These are phyloP conservation scores for Drosophila tani DNA, from an alignment of 1,140 invertebrate genomes.

Conservation along the genomic window DNA sequence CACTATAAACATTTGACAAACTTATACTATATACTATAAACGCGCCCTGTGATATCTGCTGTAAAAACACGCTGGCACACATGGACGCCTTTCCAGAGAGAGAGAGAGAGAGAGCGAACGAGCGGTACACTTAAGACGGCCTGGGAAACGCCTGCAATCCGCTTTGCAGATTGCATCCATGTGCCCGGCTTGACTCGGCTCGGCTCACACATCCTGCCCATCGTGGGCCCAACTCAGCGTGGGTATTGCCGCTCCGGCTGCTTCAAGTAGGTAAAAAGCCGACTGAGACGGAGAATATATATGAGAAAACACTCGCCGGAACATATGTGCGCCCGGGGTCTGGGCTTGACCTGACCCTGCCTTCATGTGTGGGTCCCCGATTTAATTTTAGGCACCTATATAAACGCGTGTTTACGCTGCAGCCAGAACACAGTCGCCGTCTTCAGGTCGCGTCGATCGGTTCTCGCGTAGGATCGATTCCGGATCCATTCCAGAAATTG, in stretches of 20 bases:
- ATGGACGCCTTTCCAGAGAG: conserved; percentile 15
- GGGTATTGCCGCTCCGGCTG: conserved; percentile 65
- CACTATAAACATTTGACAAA: conserved; percentile 18
- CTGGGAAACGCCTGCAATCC: conserved; percentile 76
- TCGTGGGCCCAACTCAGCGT: conserved; percentile 56
- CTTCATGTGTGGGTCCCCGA: conserved; percentile 78
- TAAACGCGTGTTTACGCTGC: conserved; percentile 79
- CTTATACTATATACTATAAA: background rate
- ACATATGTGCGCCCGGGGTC: conserved; percentile 58
- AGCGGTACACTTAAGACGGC: conserved; percentile 66
- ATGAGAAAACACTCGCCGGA: conserved; percentile 27
- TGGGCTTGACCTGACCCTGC: conserved; percentile 76
- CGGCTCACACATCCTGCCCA: conserved; percentile 36
- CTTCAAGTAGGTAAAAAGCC: conserved; percentile 79
- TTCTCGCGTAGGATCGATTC: conserved; percentile 14
- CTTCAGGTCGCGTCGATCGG: conserved; percentile 49
- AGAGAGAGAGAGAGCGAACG: background rate
- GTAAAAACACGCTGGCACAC: conserved; percentile 33
- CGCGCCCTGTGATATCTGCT: conserved; percentile 4
- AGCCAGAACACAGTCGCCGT: conserved; percentile 69
- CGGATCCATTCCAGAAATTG: conserved; percentile 40
- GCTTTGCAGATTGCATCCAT: conserved; percentile 76
- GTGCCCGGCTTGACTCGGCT: conserved; percentile 47
- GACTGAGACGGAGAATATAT: background rate
- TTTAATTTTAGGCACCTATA: conserved; percentile 81